phyloP scores from a whole-genome alignment of 2,888 invertebrate species.

The Schizaphis graminum region DNA sequence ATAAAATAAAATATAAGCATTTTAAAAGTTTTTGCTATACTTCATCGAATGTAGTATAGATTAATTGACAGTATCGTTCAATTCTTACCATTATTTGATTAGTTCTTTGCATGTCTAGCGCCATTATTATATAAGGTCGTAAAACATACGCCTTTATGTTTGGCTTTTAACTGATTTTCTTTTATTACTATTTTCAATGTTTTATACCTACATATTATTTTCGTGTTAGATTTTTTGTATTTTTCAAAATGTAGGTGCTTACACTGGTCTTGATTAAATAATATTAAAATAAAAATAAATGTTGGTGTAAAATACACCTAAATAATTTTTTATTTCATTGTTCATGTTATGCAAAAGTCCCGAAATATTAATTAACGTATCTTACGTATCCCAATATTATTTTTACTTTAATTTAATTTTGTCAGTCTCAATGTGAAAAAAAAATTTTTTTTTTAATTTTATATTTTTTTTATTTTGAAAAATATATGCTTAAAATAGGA shows the following conservation, averaged over 20 bases:
- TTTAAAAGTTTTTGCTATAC: slow-evolving; percentile 27
- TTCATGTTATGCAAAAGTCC: not conserved
- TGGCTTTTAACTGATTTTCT: slow-evolving; percentile 52
- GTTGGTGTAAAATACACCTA: not conserved
- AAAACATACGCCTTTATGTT: slow-evolving; percentile 58
- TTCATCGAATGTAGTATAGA: slow-evolving; percentile 29
- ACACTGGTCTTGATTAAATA: not conserved
- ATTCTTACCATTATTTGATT: slow-evolving; percentile 64
- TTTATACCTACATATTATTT: slow-evolving; percentile 29
- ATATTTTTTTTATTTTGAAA: not conserved
- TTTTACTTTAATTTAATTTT: not conserved
- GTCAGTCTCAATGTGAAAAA: not conserved
- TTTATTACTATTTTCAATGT: slow-evolving; percentile 56
- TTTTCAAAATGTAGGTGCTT: not conserved
- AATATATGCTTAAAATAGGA: not conserved
- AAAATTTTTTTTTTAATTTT: not conserved
- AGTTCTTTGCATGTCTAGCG: slow-evolving; percentile 65
- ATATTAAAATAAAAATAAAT: not conserved
- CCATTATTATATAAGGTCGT: slow-evolving; percentile 60
- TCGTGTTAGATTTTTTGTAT: not conserved
- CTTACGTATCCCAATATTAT: not conserved
- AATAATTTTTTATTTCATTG: not conserved
- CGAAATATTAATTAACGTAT: not conserved
- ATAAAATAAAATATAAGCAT: slow-evolving; percentile 37
- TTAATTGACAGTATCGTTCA: slow-evolving; percentile 59